A percentile compares a stretch with the other conserved stretches of the same genome.
Conservation (phyloP, 2,797 vertebrate genomes). For the Fratercula arctica region DNA sequence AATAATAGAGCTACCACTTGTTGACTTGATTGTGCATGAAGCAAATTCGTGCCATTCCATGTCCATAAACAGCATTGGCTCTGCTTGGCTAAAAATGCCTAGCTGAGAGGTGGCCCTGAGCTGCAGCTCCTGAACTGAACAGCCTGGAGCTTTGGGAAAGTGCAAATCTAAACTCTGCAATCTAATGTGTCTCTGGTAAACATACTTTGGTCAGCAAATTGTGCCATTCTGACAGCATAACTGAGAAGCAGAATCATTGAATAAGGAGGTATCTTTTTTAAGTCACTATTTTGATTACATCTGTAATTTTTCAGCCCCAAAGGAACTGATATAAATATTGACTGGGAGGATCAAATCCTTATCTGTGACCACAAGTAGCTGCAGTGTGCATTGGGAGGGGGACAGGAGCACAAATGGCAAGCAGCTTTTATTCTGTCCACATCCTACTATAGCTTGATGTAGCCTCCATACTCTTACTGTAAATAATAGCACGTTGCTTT, state of each 20-base stretch:
- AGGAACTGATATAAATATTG: neutral
- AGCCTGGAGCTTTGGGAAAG: neutral
- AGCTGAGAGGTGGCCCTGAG: neutral
- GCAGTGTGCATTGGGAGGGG: neutral
- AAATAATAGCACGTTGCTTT: neutral
- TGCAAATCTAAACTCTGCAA: neutral
- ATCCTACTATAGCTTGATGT: neutral
- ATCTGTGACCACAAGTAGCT: neutral
- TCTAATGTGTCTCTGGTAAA: neutral
- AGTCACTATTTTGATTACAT: neutral
- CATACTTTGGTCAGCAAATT: neutral
- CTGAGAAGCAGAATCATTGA: neutral
- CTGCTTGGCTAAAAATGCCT: neutral
- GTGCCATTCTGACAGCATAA: neutral
- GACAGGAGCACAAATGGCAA: neutral
- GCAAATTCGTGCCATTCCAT: neutral
- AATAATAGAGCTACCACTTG: neutral
- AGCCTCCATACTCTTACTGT: neutral
- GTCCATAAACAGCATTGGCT: neutral
- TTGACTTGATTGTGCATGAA: neutral
- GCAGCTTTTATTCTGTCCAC: neutral
- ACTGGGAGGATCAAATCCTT: neutral
- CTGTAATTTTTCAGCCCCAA: neutral
- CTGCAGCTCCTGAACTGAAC: neutral
- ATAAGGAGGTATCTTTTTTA: neutral